A percentile compares a stretch with the other conserved stretches of the same genome.
Conservation (phyloP, 1,140 invertebrate species). For the Holotrichia oblita region DNA sequence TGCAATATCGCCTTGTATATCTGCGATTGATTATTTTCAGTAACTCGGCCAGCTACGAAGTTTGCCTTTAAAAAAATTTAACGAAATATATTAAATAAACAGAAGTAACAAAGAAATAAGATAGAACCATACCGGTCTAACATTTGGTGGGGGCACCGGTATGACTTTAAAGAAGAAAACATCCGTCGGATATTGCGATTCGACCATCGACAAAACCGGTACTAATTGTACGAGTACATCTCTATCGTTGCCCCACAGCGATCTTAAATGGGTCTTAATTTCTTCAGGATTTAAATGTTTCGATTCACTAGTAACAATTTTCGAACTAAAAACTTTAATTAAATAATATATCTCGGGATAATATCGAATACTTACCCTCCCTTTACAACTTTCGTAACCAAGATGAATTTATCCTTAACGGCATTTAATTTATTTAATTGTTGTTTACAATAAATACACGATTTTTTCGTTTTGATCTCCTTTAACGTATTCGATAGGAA, state of each 20-base stretch:
- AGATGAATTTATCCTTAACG: slow-evolving; percentile 69
- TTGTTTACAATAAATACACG: slow-evolving; percentile 71
- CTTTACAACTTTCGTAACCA: slow-evolving; percentile 58
- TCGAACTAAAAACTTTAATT: not conserved
- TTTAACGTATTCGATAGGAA: slow-evolving; percentile 70
- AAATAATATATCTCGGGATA: slow-evolving; percentile 5
- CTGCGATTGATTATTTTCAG: slow-evolving; percentile 85
- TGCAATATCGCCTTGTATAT: slow-evolving; percentile 76
- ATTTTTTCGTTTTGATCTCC: slow-evolving; percentile 64
- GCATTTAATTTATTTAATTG: slow-evolving; percentile 70
- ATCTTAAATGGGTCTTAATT: slow-evolving; percentile 74
- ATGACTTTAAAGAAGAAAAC: slow-evolving; percentile 89
- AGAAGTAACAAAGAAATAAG: not conserved
- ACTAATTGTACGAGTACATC: slow-evolving; percentile 76
- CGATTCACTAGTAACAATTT: slow-evolving; percentile 54
- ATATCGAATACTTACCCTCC: slow-evolving; percentile 56
- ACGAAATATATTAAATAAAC: not conserved
- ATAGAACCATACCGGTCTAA: slow-evolving; percentile 77
- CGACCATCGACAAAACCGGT: slow-evolving; percentile 72
- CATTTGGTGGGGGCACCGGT: slow-evolving; percentile 86
- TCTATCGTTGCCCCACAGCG: slow-evolving; percentile 81
- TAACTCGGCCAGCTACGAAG: slow-evolving; percentile 73
- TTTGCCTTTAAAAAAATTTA: slow-evolving; percentile 59
- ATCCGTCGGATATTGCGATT: slow-evolving; percentile 78
- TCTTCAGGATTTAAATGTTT: slow-evolving; percentile 56